These are phyloP conservation scores for Ictalurus furcatus DNA, from an alignment of 2,113 vertebrate genomes.

Conservation along the genomic window DNA sequence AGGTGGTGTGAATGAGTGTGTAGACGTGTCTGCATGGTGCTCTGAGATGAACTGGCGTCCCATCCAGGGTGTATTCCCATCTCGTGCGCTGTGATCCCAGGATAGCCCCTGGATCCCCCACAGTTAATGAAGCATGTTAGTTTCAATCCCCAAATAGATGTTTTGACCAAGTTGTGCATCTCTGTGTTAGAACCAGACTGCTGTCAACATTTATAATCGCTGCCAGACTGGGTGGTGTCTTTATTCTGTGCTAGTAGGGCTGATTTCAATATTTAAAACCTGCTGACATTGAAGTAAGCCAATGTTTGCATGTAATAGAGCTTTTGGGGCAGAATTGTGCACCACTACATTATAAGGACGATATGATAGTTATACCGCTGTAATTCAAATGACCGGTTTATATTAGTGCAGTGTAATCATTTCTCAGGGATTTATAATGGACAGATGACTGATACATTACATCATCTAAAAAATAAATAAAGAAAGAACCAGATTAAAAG, in stretches of 20 bases:
- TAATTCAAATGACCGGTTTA: background rate
- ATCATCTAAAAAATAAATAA: background rate
- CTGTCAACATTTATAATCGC: background rate
- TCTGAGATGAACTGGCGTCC: background rate
- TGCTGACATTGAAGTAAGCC: background rate
- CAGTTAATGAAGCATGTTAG: background rate
- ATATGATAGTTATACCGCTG: background rate
- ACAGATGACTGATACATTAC: background rate
- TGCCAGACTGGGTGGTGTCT: conserved; percentile 14
- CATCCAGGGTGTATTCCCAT: background rate
- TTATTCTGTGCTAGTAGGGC: background rate
- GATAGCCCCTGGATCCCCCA: background rate
- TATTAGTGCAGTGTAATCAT: background rate
- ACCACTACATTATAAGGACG: background rate
- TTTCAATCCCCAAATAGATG: background rate
- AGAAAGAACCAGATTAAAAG: background rate
- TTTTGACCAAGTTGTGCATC: background rate
- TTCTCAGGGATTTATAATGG: background rate
- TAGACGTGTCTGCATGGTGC: background rate
- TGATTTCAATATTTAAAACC: background rate
- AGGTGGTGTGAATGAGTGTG: background rate
- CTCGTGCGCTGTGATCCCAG: background rate
- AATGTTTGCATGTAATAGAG: background rate
- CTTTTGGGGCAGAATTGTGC: background rate
- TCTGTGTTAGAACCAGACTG: background rate